Percentiles rank a stretch among this genome's conserved stretches.
Conservation (phyloP, 2,888 invertebrate genomes). For the Serrognathus titanus region DNA sequence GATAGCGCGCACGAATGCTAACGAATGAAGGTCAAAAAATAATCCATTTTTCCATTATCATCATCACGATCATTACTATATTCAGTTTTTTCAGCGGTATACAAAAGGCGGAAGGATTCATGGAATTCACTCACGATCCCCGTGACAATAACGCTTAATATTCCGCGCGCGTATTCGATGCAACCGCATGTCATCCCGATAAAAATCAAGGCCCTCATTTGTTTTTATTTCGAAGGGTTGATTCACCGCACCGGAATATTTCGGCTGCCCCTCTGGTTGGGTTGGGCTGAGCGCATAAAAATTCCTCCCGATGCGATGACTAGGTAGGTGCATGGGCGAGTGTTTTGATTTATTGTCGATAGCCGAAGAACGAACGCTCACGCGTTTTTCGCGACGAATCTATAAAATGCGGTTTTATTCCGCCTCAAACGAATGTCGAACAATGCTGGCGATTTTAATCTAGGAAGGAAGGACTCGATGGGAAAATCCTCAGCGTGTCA, state of each 20-base stretch:
- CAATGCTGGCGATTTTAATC: too few relatives aligned
- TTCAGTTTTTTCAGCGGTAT: background rate
- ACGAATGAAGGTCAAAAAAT: background rate
- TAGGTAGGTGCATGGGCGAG: background rate
- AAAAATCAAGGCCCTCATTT: constrained; percentile 3
- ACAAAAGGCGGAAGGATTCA: constrained; percentile 1
- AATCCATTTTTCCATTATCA: background rate
- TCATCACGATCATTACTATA: too few relatives aligned
- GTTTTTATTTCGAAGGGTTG: constrained; percentile 2
- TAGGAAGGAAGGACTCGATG: too few relatives aligned
- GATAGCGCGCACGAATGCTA: background rate
- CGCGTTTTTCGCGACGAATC: background rate
- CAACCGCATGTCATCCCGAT: background rate
- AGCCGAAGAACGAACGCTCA: background rate
- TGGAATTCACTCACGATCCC: background rate
- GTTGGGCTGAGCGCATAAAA: background rate
- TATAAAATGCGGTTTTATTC: background rate
- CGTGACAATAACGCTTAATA: background rate
- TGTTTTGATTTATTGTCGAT: background rate
- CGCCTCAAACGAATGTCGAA: too few relatives aligned
- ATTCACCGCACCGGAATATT: constrained; percentile 1
- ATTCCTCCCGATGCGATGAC: background rate
- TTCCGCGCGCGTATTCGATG: background rate
- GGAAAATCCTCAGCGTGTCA: too few relatives aligned
- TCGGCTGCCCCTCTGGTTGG: background rate